These are phyloP conservation scores for Melanotaenia maccullochi DNA, from an alignment of 2,797 vertebrate species.

Conservation along the genomic window DNA sequence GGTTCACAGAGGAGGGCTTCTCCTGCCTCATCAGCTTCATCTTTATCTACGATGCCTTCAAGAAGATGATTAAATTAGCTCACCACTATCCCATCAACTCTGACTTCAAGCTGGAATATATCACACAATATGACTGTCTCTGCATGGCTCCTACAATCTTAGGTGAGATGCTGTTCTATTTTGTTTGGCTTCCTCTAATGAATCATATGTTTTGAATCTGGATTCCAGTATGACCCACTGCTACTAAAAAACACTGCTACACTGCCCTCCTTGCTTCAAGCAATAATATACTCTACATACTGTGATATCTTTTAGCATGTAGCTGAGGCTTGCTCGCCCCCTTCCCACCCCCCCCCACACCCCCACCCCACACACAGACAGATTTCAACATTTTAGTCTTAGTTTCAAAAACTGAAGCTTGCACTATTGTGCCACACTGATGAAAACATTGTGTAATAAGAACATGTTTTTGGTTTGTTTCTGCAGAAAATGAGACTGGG, in stretches of 20 bases:
- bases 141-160: constrained; percentile 85
- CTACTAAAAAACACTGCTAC: too few species aligned
- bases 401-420: too few species aligned
- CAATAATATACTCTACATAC: too few species aligned
- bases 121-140: constrained; percentile 91
- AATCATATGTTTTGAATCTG: background rate
- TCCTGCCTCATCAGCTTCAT: constrained; percentile 99
- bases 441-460: background rate
- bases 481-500: constrained; percentile 87
- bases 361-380: too few species aligned
- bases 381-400: too few species aligned
- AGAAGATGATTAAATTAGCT: constrained; percentile 97
- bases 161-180: constrained; percentile 78
- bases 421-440: too few species aligned
- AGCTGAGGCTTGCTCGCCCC: too few species aligned
- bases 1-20: constrained; percentile 98
- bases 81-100: constrained; percentile 95
- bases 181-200: background rate
- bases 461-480: constrained; percentile 6
- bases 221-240: background rate
- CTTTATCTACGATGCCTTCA: constrained; percentile 98
- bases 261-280: too few species aligned
- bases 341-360: too few species aligned
- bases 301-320: too few species aligned
- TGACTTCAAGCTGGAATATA: constrained; percentile 84